Base-by-base conservation (phyloP, 2,797 vertebrate species). In the Macrochelys suwanniensis region DNA sequence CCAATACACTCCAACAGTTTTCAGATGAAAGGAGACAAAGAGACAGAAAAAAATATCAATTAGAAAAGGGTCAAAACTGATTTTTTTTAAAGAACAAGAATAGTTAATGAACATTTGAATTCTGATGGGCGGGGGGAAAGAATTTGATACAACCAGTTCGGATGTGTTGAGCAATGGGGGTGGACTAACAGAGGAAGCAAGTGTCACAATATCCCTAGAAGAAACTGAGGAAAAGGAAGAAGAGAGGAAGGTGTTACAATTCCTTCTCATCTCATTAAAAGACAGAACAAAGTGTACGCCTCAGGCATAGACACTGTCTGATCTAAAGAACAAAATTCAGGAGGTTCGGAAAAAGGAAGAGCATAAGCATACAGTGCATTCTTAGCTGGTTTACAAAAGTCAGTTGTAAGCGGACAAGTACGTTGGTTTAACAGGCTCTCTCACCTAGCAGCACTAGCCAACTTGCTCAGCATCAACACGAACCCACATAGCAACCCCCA, bases 271-370 rank as follows among this genome's bases (percentile, higher is more conserved):
- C 56, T 87, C 59, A 42, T 49, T 28, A 28, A 47, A 74, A 78
- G 26, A 53, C n/a, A 81, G 61, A 28, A 7, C 25, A 5, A 3
- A 15, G 3, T 53, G 10, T 85, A 37, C 19, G n/a, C 45, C 80
- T 47, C 5, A 2, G 15, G 23, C 3, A 1, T 54, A 16, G 4
- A 61, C 76, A 80, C 37, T 42, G 33, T 17, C 51, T 10, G 54
- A 88, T 37, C 42, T 50, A 5, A 57, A 88, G 86, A 88, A 26
- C n/a, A 80, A 89, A 49, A 74, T 78, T 74, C 56, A 26, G 26
- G n/a, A 65, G 45, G 6, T 12, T 4, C 5, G 53, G 61, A 71
- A 80, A 42, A 92, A 59, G 17, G 25, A 59, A 87, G 33, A 4
- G 89, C 83, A 83, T 42, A 65, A 71, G 4, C 37, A 11, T 33